Base-by-base conservation (phyloP, 2,797 vertebrate species). In the Loris lydekkerianus region DNA sequence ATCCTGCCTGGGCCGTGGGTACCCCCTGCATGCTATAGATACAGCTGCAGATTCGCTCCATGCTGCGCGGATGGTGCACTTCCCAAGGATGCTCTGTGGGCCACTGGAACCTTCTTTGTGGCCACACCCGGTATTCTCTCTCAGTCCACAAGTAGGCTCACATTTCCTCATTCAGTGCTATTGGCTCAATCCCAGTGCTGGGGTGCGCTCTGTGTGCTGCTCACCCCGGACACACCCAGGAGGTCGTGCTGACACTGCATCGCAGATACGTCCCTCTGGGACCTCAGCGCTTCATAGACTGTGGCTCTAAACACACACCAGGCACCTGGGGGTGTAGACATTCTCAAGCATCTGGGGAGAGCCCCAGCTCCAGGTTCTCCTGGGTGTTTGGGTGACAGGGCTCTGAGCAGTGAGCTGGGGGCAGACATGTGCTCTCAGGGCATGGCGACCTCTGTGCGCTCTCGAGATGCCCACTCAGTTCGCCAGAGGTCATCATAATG, bases 31-130 rank as follows among this genome's bases (percentile, higher is more conserved):
- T 21, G 58, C 40, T 2, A 23, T 5, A 13, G 10, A 0, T 0
- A 14, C 0, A 17, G 10, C 69, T 0, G 0, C 10, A 14, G 13
- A 23, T 15, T 18, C 0, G 0, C 29, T 17, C 37, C 0, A 0
- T 0, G 9, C 65, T 0, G 1, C 1, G 4, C 2, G 18, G 0
- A 3, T 6, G 0, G 1, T 17, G n/a, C 14, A 9, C 40, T 37
- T n/a, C 72, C 37, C 20, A 40, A 70, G 46, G 61, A 43, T 2
- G 37, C 31, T 29, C 1, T 25, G 88, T 23, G 82, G 89, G 73
- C 17, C 75, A 5, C 14, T 15, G 10, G 11, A 15, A 10, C 29
- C 21, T 34, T 77, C 85, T 11, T 1, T 5, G 14, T 14, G 20
- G 43, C 37, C 15, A 1, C 8, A 0, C 43, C 37, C 5, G 34